phyloP scores from a whole-genome alignment of 2,888 invertebrate species.

The Drosophila koepferae region DNA sequence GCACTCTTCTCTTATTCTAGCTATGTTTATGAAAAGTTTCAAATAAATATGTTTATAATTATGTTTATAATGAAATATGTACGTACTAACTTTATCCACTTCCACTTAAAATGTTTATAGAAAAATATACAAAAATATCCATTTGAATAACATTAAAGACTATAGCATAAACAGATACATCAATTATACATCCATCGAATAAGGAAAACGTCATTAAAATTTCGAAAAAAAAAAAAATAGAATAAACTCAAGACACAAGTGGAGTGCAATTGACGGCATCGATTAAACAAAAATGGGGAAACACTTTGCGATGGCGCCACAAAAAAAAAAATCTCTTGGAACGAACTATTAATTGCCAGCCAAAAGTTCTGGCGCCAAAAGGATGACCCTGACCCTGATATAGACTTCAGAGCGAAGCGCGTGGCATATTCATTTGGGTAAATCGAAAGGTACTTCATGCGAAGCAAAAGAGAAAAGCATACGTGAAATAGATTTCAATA shows the following conservation, averaged over 20 bases:
- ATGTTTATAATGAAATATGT: not conserved
- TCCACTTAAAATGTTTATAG: not conserved
- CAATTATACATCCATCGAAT: not conserved
- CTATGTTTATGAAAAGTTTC: too few species aligned
- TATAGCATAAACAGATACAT: not conserved
- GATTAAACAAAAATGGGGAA: slow-evolving; percentile 66
- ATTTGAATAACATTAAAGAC: not conserved
- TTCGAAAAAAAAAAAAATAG: not conserved
- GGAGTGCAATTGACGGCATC: slow-evolving; percentile 69
- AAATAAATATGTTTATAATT: not conserved
- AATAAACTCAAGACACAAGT: slow-evolving; percentile 35
- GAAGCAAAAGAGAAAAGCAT: not conserved
- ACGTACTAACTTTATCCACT: not conserved
- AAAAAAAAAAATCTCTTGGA: slow-evolving; percentile 13
- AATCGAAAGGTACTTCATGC: not conserved
- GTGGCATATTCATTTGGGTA: slow-evolving; percentile 13
- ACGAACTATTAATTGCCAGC: slow-evolving; percentile 28
- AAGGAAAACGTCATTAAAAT: not conserved
- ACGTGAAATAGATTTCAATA: not conserved
- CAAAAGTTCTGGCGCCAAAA: slow-evolving; percentile 9
- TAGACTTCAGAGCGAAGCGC: not conserved
- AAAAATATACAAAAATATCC: not conserved
- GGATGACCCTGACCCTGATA: slow-evolving; percentile 62
- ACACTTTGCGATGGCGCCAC: slow-evolving; percentile 36
- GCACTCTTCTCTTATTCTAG: not conserved